phyloP scores from a whole-genome alignment of 2,888 invertebrate species.

The Lymantria dispar region DNA sequence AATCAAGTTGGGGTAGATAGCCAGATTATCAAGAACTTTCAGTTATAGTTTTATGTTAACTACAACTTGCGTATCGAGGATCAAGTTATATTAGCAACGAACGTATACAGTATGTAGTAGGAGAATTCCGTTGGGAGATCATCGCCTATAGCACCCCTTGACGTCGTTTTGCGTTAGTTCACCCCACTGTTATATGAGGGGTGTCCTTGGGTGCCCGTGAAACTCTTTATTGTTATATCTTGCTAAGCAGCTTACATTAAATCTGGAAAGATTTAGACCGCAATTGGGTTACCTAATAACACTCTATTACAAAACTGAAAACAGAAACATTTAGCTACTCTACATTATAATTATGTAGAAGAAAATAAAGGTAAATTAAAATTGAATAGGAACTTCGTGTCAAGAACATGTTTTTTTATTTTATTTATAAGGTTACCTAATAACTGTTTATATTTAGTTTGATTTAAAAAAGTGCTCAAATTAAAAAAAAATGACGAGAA shows the following conservation, averaged over 20 bases:
- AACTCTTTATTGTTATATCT: conserved; percentile 37
- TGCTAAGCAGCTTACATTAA: conserved; percentile 20
- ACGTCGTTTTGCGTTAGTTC: conserved; percentile 48
- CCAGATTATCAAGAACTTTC: conserved; percentile 27
- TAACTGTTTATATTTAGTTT: too few species aligned
- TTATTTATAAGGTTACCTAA: too few species aligned
- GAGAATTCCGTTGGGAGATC: conserved; percentile 45
- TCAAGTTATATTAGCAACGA: conserved; percentile 29
- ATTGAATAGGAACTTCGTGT: too few species aligned
- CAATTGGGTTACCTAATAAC: too few species aligned
- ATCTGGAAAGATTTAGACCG: neutral
- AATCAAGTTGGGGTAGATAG: conserved; percentile 4
- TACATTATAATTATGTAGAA: too few species aligned
- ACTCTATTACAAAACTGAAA: too few species aligned
- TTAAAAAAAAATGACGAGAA: too few species aligned
- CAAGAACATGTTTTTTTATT: too few species aligned
- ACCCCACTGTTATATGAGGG: conserved; percentile 37
- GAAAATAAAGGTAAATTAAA: too few species aligned
- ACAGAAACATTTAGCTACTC: too few species aligned
- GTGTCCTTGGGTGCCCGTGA: conserved; percentile 34
- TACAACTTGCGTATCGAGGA: conserved; percentile 6
- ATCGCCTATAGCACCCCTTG: conserved; percentile 38
- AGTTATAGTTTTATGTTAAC: neutral
- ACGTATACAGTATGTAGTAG: conserved; percentile 39
- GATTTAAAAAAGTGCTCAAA: too few species aligned